phyloP scores from a whole-genome alignment of 2,113 vertebrate genomes.

The Anolis carolinensis region DNA sequence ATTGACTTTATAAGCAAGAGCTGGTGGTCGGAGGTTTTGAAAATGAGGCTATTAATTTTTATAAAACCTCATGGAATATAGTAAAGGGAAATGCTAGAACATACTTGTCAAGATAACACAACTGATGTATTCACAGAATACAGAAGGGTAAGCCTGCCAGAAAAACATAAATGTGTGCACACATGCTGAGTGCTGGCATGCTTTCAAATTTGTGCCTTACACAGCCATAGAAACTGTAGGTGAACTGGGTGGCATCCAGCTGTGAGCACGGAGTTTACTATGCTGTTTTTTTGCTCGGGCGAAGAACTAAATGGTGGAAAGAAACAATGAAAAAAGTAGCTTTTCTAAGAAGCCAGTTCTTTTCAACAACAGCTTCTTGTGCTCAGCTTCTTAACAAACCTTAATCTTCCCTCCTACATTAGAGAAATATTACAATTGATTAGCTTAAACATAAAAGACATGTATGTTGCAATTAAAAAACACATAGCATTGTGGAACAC shows the following conservation, averaged over 20 bases:
- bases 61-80: conserved; percentile 1
- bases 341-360: conserved; percentile 10
- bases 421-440: conserved; percentile 17
- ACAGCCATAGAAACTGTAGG: conserved; percentile 12
- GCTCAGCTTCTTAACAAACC: conserved; percentile 14
- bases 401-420: conserved; percentile 31
- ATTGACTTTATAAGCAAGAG: conserved; percentile 23
- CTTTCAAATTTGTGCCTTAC: conserved; percentile 48
- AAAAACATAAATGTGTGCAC: conserved; percentile 43
- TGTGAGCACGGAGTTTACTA: conserved; percentile 3
- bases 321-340: conserved; percentile 15
- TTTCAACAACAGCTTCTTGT: conserved; percentile 15
- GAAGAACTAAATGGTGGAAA: conserved; percentile 4
- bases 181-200: conserved; percentile 48
- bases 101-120: conserved; percentile 54
- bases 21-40: conserved; percentile 1
- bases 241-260: conserved; percentile 39
- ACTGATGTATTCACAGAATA: neutral
- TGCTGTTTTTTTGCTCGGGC: conserved; percentile 18
- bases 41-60: conserved; percentile 49
- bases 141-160: conserved; percentile 25
- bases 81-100: conserved; percentile 29
- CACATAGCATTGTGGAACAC: neutral
- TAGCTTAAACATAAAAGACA: neutral
- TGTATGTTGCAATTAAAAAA: neutral